A percentile compares a stretch with the other conserved stretches of the same genome.
Evolutionary conservation across 2,888 invertebrate genomes (phyloP).

Genomic region (Agapetus fuscipes): DNA sequence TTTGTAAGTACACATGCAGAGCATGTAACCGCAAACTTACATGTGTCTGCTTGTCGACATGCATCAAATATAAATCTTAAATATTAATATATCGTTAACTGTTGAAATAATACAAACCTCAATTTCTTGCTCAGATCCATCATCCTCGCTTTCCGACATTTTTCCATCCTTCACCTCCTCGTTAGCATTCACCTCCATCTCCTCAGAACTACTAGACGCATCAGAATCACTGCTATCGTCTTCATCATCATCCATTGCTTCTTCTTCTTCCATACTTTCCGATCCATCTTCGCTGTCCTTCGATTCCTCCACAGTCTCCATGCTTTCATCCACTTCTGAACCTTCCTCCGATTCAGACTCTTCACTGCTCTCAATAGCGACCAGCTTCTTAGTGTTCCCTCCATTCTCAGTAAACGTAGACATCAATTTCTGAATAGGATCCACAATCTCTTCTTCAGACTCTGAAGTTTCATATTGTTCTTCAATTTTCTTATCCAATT

Average conservation of each 20-base stretch:
- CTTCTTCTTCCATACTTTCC: constrained; percentile 17
- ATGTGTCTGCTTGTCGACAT: no score
- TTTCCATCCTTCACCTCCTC: no score
- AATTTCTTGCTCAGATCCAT: no score
- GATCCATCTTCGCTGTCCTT: constrained; percentile 21
- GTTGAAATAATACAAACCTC: no score
- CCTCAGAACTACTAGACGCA: not conserved
- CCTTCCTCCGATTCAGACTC: constrained; percentile 21
- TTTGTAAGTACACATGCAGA: no score
- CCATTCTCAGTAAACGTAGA: constrained; percentile 36
- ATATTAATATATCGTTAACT: no score
- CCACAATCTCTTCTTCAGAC: constrained; percentile 41
- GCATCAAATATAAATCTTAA: no score
- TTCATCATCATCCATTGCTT: constrained; percentile 19
- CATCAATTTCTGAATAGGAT: constrained; percentile 43
- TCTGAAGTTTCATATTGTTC: constrained; percentile 31
- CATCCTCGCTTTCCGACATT: no score
- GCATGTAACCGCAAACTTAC: no score
- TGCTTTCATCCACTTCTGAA: constrained; percentile 27
- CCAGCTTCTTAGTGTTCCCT: constrained; percentile 21
- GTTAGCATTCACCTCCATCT: not conserved
- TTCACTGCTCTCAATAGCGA: constrained; percentile 32
- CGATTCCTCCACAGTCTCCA: constrained; percentile 27
- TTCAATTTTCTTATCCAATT: constrained; percentile 32
- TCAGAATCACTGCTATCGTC: constrained; percentile 24